Base-by-base conservation (phyloP, 2,797 vertebrate species). In the Pseudochaenichthys georgianus region DNA sequence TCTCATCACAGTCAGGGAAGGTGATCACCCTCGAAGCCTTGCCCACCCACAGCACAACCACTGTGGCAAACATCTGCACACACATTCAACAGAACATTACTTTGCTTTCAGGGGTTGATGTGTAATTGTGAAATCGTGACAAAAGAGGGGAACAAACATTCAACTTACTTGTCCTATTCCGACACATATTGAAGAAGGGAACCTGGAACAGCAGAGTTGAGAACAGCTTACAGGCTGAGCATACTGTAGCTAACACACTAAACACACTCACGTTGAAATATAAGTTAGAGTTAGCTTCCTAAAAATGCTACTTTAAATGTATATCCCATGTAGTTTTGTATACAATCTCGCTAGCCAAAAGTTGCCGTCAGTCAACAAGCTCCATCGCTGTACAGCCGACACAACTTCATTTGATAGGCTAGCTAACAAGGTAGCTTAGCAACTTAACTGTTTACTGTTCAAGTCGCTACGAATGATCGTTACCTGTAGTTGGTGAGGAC, bases 121-220 rank as follows among this genome's bases (percentile, higher is more conserved):
- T n/a, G 9, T 46, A 45, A 31, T 51, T 63, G 21, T 0, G 41
- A 38, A 45, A 3, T 2, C 0, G 0, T 3, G 19, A 28, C 7
- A 38, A 51, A 57, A 52, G 21, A 42, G 1, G 11, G 10, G 31
- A 9, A 23, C 19, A 34, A 15, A 19, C 5, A 2, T 34, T 43
- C 5, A 46, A 84, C 93, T 94, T 84, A 99, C 98, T 95, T 99
- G 98, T 83, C 98, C 98, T 79, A 99, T 96, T 62, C 98, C 98
- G 78, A 99, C 97, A 84, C 97, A 99, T 83, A 99, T 95, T 48
- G 97, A 98, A 28, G 98, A 99, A 0, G 98, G 98, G 84, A 99
- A 99, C 90, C 98, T 99, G 91, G 38, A 91, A 83, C 48, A 63
- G 31, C 12, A 84, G 31, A 75, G 5, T 55, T 13, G 19, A 65